phyloP scores from a whole-genome alignment of 2,797 vertebrate species.

The Nyctalus aviator region DNA sequence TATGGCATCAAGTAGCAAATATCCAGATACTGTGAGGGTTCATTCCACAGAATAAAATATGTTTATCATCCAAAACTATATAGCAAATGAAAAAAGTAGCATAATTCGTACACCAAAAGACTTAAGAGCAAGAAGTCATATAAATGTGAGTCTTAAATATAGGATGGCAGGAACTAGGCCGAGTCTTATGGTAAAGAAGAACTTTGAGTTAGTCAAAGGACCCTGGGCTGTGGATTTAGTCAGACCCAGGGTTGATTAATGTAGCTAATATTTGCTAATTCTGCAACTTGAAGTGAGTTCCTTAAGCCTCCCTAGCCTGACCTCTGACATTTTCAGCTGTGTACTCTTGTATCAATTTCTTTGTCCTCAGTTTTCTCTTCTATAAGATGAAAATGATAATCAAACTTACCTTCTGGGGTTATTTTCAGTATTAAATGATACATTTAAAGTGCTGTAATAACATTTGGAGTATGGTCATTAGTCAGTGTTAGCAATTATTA shows the following conservation, averaged over 20 bases:
- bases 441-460: not conserved
- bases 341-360: not conserved
- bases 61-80: not conserved
- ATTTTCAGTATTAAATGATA: not conserved
- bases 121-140: not conserved
- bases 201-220: not conserved
- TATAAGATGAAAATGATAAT: not conserved
- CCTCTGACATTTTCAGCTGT: not conserved
- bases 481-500: not conserved
- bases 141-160: not conserved
- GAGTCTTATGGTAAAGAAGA: not conserved
- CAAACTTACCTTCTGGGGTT: not conserved
- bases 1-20: slow-evolving; percentile 60
- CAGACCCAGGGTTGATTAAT: not conserved
- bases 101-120: not conserved
- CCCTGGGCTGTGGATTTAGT: not conserved
- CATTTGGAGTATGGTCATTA: not conserved
- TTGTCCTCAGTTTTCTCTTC: slow-evolving; percentile 33
- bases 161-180: not conserved
- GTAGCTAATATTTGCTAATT: not conserved
- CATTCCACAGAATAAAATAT: not conserved
- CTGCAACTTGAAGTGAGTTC: not conserved
- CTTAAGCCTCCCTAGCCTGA: not conserved
- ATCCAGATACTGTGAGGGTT: not conserved
- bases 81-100: not conserved